These are phyloP conservation scores for Beroe forskalii DNA, from an alignment of 37 sponge, comb jelly and placozoan species.

Conservation along the genomic window DNA sequence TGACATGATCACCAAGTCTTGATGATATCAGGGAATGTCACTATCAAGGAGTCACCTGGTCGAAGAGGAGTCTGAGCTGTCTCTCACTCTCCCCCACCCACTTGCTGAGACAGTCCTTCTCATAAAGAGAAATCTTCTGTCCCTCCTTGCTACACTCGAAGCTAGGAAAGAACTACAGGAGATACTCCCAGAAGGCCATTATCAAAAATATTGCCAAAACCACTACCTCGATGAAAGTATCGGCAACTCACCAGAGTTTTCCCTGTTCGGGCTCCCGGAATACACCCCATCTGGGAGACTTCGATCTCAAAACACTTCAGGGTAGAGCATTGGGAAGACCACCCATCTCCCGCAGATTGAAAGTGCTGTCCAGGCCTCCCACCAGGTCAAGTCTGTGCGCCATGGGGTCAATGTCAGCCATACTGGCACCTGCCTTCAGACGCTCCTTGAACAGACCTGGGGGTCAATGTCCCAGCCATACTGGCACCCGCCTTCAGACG, in stretches of 20 bases:
- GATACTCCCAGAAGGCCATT: no score
- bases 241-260: conserved; percentile 85
- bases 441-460: conserved; percentile 71
- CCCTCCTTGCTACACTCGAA: conserved; percentile 87
- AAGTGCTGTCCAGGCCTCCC: no score
- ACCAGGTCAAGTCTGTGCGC: no score
- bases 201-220: no score
- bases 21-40: no score
- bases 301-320: conserved; percentile 89
- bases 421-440: conserved; percentile 77
- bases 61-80: conserved; percentile 90
- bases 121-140: conserved; percentile 90
- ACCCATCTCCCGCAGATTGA: conserved; percentile 98
- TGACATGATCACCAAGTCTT: no score
- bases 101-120: conserved; percentile 96
- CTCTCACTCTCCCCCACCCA: conserved; percentile 97
- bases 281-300: conserved; percentile 92
- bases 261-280: conserved; percentile 90
- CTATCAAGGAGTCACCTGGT: no score
- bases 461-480: no score
- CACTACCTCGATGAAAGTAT: no score
- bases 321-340: conserved; percentile 90
- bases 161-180: no score
- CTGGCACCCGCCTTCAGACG: no score
- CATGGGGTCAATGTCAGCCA: conserved; percentile 94